phyloP scores from a whole-genome alignment of 2,888 invertebrate genomes.

The Trachelus troglodyta region DNA sequence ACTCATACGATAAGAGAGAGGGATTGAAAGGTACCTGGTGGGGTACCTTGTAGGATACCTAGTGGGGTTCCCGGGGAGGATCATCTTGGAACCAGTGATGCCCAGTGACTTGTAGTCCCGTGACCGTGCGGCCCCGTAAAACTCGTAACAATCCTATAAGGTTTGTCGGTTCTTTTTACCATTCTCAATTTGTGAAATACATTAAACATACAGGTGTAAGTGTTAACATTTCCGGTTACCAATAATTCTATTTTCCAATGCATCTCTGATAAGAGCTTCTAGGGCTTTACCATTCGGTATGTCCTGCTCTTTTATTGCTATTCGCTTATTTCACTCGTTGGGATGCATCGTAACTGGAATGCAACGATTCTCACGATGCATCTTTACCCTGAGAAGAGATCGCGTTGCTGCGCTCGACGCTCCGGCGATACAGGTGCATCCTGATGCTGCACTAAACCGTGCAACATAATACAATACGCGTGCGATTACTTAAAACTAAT shows the following conservation, averaged over 20 bases:
- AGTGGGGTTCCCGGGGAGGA: not conserved
- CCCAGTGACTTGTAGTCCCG: not conserved
- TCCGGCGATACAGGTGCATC: not conserved
- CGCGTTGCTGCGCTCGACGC: not conserved
- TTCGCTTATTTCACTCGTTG: not conserved
- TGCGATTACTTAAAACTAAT: not conserved
- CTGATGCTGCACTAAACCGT: not conserved
- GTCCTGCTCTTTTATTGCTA: not conserved
- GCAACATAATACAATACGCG: not conserved
- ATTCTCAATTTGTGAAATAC: slow-evolving; percentile 7
- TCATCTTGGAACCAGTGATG: not conserved
- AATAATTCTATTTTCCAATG: not conserved
- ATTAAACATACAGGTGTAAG: slow-evolving; percentile 9
- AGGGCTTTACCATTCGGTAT: not conserved
- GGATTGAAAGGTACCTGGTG: not conserved
- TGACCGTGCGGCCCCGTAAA: not conserved
- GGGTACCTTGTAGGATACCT: not conserved
- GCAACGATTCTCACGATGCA: not conserved
- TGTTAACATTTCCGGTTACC: not conserved
- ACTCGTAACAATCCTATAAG: not conserved
- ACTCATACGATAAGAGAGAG: not conserved
- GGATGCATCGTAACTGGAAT: not conserved
- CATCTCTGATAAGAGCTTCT: not conserved
- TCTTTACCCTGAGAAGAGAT: not conserved
- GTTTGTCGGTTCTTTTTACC: not conserved